Percentiles rank a stretch among this genome's conserved stretches.
Conservation (phyloP, 2,888 invertebrate species). For the Thymelicus sylvestris region DNA sequence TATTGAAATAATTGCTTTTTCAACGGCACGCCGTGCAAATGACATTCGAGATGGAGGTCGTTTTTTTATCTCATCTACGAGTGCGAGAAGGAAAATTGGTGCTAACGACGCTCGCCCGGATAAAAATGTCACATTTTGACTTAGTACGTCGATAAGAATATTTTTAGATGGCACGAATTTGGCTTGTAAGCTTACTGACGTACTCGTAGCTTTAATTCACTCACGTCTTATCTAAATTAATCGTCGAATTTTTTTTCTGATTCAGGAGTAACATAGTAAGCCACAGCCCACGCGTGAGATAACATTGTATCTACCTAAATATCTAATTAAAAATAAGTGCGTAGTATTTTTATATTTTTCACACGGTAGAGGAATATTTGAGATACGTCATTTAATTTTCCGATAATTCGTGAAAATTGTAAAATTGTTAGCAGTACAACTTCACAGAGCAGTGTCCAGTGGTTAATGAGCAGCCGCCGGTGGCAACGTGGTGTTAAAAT, state of each 20-base stretch:
- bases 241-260: constrained; percentile 3
- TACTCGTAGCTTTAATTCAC: background rate
- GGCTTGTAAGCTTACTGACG: no score
- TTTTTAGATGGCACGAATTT: background rate
- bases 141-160: constrained; percentile 3
- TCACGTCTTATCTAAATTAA: constrained; percentile 3
- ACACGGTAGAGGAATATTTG: constrained; percentile 18
- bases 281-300: background rate
- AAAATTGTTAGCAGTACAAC: constrained; percentile 73
- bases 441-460: constrained; percentile 50
- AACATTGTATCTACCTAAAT: constrained; percentile 10
- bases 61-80: constrained; percentile 70
- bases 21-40: constrained; percentile 83
- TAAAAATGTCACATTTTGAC: constrained; percentile 45
- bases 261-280: constrained; percentile 14
- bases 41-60: constrained; percentile 84
- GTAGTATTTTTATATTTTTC: constrained; percentile 9
- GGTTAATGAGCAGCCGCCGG: constrained; percentile 71
- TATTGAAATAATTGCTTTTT: constrained; percentile 85
- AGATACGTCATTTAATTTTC: constrained; percentile 45
- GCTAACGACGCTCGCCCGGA: constrained; percentile 72
- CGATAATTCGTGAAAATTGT: constrained; percentile 65
- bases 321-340: constrained; percentile 26
- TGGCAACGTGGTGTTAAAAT: constrained; percentile 79
- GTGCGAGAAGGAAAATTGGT: constrained; percentile 76